Evolutionary conservation across 2,888 invertebrate species (phyloP), one percentile per base, ranked within the genome.

Genomic region (Epinotia nisella): DNA sequence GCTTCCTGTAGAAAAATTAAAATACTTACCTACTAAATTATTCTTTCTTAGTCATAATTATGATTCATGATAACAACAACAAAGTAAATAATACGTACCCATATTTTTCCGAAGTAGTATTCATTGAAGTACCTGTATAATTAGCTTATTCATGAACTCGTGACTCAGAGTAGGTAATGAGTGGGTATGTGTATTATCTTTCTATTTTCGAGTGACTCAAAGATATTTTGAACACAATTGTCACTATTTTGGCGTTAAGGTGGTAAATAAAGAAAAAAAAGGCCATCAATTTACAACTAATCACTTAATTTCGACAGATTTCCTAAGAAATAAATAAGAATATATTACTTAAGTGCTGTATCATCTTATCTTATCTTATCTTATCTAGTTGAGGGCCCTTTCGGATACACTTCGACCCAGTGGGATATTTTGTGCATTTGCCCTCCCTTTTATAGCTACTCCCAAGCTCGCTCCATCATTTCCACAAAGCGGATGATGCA

Each of bases 141-240:
- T 64, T 53, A 62, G 53, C 49, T 51, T 64, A 66, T 66, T 66
- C 55, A 56, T 56, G 41, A 41, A 21, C 15, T 41, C 41, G n/a
- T 70, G 70, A 70, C 10, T 70, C 62, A 62, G 21, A 53, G 9
- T 62, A n/a, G n/a, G n/a, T n/a, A n/a, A 19, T 49, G 55, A 70
- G 17, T 70, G 41, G 11, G 4, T 35, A 35, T 29, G 49, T 5
- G 10, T 65, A 51, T 51, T 9, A 17, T 2, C 2, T 55, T 9
- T 13, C 21, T 56, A 56, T 56, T 5, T 51, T n/a, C 2, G 29
- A 41, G 39, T 61, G 61, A 53, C 39, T 61, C 61, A 53, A 68
- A 17, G 13, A 35, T 51, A 58, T 2, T 66, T 66, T 56, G 13
- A 60, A 15, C n/a, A 60, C 7, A 19, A 11, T 10, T 4, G 19